Evolutionary conservation across 2,797 vertebrate genomes (phyloP).

Genomic region (Microcaecilia unicolor): DNA sequence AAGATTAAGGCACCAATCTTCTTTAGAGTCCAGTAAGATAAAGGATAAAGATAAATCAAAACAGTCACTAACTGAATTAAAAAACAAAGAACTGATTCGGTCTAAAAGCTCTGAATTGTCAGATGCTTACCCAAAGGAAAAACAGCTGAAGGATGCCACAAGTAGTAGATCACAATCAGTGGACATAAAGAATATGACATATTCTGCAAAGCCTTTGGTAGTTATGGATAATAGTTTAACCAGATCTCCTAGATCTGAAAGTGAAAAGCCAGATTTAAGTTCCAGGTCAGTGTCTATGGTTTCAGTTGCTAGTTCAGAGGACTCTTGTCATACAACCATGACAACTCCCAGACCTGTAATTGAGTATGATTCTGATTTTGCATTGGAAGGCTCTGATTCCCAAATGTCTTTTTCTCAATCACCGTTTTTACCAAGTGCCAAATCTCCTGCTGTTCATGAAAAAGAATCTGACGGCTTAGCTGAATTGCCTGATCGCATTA

Average conservation of each 20-base stretch:
- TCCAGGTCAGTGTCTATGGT: constrained; percentile 84
- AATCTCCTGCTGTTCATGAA: constrained; percentile 77
- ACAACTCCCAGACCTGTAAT: constrained; percentile 68
- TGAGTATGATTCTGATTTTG: constrained; percentile 85
- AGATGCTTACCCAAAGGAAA: constrained; percentile 69
- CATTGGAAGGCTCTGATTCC: constrained; percentile 80
- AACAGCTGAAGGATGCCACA: constrained; percentile 65
- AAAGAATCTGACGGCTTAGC: constrained; percentile 68
- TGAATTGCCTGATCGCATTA: constrained; percentile 63
- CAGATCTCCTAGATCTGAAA: constrained; percentile 80
- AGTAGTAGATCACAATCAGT: constrained; percentile 73
- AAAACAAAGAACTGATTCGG: constrained; percentile 78
- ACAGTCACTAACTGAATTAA: constrained; percentile 45
- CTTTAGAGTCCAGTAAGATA: constrained; percentile 66
- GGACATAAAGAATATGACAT: constrained; percentile 65
- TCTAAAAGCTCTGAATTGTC: constrained; percentile 87
- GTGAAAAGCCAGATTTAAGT: constrained; percentile 73
- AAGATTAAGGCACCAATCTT: constrained; percentile 76
- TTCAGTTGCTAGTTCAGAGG: constrained; percentile 89
- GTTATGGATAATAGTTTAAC: constrained; percentile 72
- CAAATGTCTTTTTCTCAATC: constrained; percentile 84
- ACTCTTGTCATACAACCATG: constrained; percentile 76
- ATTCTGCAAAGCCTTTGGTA: constrained; percentile 60
- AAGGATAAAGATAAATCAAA: constrained; percentile 78
- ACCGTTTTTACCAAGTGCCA: constrained; percentile 72